Conservation (phyloP, 2,888 invertebrate species). For the Drosophila leonis region DNA sequence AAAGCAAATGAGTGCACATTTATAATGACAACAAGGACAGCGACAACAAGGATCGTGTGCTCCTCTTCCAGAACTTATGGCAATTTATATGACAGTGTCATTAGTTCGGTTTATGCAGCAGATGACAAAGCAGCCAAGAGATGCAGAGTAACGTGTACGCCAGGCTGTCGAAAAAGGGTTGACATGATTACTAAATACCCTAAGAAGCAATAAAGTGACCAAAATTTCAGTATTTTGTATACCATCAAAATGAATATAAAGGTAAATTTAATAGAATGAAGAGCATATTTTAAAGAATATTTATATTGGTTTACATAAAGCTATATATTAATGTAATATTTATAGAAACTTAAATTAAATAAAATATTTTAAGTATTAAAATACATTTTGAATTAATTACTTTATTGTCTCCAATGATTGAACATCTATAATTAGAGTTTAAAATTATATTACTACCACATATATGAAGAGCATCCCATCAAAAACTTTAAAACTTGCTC, state of each 20-base stretch:
- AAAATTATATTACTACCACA: too few relatives aligned
- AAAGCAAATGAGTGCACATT: conserved; percentile 79
- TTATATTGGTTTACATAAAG: background rate
- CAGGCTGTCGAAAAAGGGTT: background rate
- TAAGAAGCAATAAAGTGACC: background rate
- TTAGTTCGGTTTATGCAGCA: conserved; percentile 50
- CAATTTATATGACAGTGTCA: conserved; percentile 68
- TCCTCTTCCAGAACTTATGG: conserved; percentile 48
- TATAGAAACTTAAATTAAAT: too few relatives aligned
- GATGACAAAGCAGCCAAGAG: conserved; percentile 19
- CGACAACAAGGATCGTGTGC: conserved; percentile 53
- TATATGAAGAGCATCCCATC: too few relatives aligned
- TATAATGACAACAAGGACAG: conserved; percentile 74
- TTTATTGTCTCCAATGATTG: too few relatives aligned
- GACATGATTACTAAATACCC: conserved; percentile 18
- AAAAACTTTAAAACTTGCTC: too few relatives aligned
- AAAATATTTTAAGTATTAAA: too few relatives aligned
- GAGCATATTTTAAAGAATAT: background rate
- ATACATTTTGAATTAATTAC: too few relatives aligned
- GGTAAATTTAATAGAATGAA: background rate
- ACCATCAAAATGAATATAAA: background rate
- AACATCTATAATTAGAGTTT: too few relatives aligned
- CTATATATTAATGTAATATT: too few relatives aligned
- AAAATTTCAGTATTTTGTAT: background rate
- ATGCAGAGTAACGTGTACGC: conserved; percentile 3